Evolutionary conservation across 2,113 vertebrate species (phyloP).

Genomic region (Austrofundulus limnaeus): DNA sequence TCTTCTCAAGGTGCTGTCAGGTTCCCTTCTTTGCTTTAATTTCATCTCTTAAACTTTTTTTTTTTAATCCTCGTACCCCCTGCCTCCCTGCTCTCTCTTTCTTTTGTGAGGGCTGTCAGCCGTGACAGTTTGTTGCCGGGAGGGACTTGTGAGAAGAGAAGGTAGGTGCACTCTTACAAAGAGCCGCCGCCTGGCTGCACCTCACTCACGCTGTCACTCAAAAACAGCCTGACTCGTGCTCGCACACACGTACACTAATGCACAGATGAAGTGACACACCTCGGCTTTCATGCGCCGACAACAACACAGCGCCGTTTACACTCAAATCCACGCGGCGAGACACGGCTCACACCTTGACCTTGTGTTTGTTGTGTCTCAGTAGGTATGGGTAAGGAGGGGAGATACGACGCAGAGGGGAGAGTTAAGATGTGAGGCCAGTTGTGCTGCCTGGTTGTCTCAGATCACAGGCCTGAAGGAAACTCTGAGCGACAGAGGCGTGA

Average conservation of each 20-base stretch:
- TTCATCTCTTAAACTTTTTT: conserved; percentile 81
- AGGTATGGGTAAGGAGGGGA: conserved; percentile 35
- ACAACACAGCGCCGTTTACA: conserved; percentile 38
- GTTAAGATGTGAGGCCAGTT: conserved; percentile 39
- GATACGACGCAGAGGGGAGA: conserved; percentile 3
- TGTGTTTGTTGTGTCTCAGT: conserved; percentile 71
- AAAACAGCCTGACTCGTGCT: conserved; percentile 42
- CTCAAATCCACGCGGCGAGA: conserved; percentile 44
- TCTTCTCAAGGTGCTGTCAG: conserved; percentile 82
- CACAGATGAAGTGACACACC: conserved; percentile 56
- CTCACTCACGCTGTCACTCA: conserved; percentile 78
- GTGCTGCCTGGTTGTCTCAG: conserved; percentile 65
- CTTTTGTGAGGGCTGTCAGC: conserved; percentile 79
- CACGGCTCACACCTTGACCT: conserved; percentile 73
- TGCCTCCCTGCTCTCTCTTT: conserved; percentile 71
- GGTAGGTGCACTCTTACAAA: conserved; percentile 80
- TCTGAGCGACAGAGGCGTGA: conserved; percentile 66
- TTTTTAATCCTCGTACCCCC: conserved; percentile 74
- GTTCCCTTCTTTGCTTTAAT: conserved; percentile 82
- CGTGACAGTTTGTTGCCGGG: conserved; percentile 81
- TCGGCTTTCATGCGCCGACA: conserved; percentile 43
- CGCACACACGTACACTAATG: conserved; percentile 28
- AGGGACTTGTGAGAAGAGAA: conserved; percentile 79
- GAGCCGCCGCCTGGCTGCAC: conserved; percentile 76
- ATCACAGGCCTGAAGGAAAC: conserved; percentile 73